These are phyloP conservation scores for Drosophila kurseongensis DNA, from an alignment of 1,140 invertebrate species.

Conservation along the genomic window DNA sequence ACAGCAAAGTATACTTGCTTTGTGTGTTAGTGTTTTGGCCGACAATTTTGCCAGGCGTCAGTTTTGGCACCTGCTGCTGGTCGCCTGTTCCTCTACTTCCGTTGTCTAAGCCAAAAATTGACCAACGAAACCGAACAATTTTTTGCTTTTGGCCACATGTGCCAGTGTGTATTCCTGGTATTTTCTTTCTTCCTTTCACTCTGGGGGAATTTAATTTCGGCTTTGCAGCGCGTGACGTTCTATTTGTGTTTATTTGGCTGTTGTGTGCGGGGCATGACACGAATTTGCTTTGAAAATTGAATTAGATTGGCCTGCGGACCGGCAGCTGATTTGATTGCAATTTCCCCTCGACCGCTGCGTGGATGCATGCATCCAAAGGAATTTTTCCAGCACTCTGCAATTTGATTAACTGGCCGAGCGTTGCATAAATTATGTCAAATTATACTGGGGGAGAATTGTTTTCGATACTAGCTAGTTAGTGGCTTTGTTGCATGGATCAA, in stretches of 20 bases:
- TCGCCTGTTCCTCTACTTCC: constrained; percentile 61
- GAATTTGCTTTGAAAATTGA: constrained; percentile 79
- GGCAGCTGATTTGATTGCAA: constrained; percentile 80
- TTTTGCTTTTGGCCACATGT: constrained; percentile 32
- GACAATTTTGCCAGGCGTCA: constrained; percentile 75
- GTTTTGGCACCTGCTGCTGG: constrained; percentile 76
- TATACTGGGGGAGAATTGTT: constrained; percentile 26
- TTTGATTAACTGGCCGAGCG: constrained; percentile 67
- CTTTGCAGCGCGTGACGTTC: constrained; percentile 72
- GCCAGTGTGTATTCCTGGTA: constrained; percentile 36
- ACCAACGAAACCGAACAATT: constrained; percentile 21
- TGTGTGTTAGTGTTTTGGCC: constrained; percentile 50
- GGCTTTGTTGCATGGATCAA: constrained; percentile 19
- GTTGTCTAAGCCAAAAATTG: constrained; percentile 55
- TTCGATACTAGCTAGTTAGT: constrained; percentile 44
- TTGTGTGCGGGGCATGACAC: constrained; percentile 50
- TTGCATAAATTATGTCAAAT: constrained; percentile 75
- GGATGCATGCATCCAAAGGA: constrained; percentile 48
- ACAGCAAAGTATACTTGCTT: constrained; percentile 1
- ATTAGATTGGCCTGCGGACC: constrained; percentile 74
- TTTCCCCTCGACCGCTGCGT: constrained; percentile 47
- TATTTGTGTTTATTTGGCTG: constrained; percentile 48
- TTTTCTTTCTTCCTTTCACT: constrained; percentile 32
- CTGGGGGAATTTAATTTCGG: constrained; percentile 68
- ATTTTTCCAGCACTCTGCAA: constrained; percentile 69